phyloP scores from a whole-genome alignment of 1,140 invertebrate species.

The Teleogryllus occipitalis region DNA sequence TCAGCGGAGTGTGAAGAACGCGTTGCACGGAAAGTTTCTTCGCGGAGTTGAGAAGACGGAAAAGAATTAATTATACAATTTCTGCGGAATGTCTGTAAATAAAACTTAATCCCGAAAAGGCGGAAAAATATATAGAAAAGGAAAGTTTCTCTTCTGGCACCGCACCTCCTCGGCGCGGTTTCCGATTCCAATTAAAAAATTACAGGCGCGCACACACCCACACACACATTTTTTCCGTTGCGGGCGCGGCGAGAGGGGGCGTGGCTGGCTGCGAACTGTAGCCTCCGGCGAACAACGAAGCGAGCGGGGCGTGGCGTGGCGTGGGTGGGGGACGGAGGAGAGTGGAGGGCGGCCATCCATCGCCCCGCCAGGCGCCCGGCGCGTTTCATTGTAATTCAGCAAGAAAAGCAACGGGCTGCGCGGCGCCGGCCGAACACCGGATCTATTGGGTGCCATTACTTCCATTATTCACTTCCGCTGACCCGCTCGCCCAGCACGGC shows the following conservation, averaged over 20 bases:
- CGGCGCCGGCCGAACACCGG: neutral
- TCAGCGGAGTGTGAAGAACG: too few relatives aligned
- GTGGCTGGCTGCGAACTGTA: too few relatives aligned
- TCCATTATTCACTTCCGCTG: neutral
- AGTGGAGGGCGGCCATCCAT: neutral
- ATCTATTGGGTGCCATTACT: neutral
- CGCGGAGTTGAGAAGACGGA: neutral
- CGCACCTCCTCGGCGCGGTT: neutral
- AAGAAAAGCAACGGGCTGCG: neutral
- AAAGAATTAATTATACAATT: slow-evolving; percentile 2
- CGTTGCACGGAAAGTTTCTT: neutral
- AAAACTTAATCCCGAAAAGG: neutral
- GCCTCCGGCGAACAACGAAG: neutral
- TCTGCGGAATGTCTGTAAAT: neutral
- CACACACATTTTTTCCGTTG: neutral
- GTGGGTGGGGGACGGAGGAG: neutral
- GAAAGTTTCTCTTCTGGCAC: neutral
- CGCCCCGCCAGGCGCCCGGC: neutral
- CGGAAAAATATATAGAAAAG: too few relatives aligned
- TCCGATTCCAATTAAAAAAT: neutral
- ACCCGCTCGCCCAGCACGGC: neutral
- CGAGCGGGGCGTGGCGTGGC: too few relatives aligned
- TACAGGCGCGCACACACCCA: neutral
- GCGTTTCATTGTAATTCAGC: neutral
- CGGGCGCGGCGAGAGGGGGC: too few relatives aligned